phyloP scores from a whole-genome alignment of 2,113 vertebrate genomes.

The Anarrhichthys ocellatus region DNA sequence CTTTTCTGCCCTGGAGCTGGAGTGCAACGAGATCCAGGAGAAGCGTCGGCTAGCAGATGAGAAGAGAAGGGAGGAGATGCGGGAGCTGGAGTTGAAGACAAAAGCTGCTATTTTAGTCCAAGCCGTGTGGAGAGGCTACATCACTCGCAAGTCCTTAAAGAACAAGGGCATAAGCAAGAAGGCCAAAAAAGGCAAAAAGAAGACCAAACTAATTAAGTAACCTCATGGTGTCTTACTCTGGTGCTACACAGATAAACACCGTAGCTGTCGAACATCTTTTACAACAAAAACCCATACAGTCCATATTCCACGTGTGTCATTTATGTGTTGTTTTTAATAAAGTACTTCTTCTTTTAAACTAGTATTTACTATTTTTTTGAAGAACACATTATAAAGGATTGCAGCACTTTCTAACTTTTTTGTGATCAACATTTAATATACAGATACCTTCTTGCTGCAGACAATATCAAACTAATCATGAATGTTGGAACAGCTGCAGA shows the following conservation, averaged over 20 bases:
- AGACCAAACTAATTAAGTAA: too few species aligned
- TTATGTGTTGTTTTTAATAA: slow-evolving; percentile 7
- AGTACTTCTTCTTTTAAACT: not conserved
- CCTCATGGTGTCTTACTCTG: not conserved
- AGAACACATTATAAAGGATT: not conserved
- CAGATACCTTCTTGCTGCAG: not conserved
- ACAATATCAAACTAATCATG: not conserved
- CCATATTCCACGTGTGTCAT: not conserved
- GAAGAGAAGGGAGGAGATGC: slow-evolving; percentile 75
- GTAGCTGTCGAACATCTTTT: not conserved
- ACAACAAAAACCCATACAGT: not conserved
- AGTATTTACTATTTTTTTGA: not conserved
- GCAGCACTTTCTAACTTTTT: not conserved
- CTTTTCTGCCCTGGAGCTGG: slow-evolving; percentile 75
- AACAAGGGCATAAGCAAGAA: slow-evolving; percentile 73
- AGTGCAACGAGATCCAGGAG: slow-evolving; percentile 84
- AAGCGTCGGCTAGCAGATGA: slow-evolving; percentile 73
- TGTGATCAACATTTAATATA: not conserved
- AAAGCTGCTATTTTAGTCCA: slow-evolving; percentile 86
- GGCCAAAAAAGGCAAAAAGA: slow-evolving; percentile 42
- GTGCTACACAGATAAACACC: not conserved
- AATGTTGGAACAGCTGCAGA: not conserved
- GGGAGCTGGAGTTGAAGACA: slow-evolving; percentile 77
- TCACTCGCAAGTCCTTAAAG: slow-evolving; percentile 83
- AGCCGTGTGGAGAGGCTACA: slow-evolving; percentile 89